A percentile compares a stretch with the other conserved stretches of the same genome.
phyloP scores from a whole-genome alignment of 2,888 invertebrate genomes.

The Metallyticus violacea region DNA sequence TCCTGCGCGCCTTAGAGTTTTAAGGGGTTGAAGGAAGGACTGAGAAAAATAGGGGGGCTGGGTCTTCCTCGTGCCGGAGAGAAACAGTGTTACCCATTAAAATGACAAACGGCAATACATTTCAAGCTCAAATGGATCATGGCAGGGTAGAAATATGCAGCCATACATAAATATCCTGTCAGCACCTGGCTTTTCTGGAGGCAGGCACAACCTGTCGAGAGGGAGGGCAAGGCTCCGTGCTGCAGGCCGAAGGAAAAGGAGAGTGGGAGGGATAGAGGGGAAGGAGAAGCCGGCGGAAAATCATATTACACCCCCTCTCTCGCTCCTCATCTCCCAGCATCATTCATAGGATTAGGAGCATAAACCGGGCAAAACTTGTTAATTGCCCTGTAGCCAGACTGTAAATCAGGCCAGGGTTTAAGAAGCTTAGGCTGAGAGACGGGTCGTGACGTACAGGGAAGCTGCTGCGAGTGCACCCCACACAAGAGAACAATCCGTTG shows the following conservation, averaged over 20 bases:
- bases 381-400: slow-evolving; percentile 44
- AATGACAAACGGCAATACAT: slow-evolving; percentile 33
- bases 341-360: slow-evolving; percentile 51
- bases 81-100: slow-evolving; percentile 21
- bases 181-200: slow-evolving; percentile 24
- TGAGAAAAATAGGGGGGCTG: background rate
- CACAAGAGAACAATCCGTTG: background rate
- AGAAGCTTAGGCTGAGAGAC: slow-evolving; percentile 32
- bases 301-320: slow-evolving; percentile 28
- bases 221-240: background rate
- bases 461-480: too few species aligned
- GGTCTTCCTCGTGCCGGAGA: background rate
- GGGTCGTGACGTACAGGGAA: slow-evolving; percentile 19
- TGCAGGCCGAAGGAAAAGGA: background rate
- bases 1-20: background rate
- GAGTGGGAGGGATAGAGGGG: background rate
- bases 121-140: slow-evolving; percentile 32
- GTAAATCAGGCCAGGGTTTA: slow-evolving; percentile 32
- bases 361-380: slow-evolving; percentile 50
- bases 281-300: slow-evolving; percentile 18
- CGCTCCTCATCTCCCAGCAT: slow-evolving; percentile 40
- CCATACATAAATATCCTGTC: slow-evolving; percentile 28
- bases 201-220: background rate
- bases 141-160: slow-evolving; percentile 28
- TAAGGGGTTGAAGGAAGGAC: background rate